phyloP scores from a whole-genome alignment of 1,140 invertebrate genomes.

The Drosophila sproati region DNA sequence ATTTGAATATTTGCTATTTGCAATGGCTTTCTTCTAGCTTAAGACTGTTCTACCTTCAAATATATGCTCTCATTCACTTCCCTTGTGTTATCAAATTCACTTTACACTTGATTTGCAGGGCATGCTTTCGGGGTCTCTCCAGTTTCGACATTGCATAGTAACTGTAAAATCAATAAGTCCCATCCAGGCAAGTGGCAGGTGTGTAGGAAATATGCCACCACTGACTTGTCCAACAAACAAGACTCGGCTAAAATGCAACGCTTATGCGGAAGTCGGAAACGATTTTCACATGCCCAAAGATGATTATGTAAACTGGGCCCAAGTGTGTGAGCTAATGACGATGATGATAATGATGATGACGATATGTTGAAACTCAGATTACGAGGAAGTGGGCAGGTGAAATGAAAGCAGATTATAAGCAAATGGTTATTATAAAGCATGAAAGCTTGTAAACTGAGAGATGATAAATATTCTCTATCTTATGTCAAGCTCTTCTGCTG shows the following conservation, averaged over 20 bases:
- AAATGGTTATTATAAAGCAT: neutral
- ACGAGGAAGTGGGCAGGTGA: conserved; percentile 6
- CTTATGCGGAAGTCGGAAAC: conserved; percentile 69
- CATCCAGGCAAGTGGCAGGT: neutral
- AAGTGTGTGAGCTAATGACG: conserved; percentile 39
- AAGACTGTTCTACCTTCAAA: no score
- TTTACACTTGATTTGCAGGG: neutral
- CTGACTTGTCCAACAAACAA: conserved; percentile 33
- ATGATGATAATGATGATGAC: conserved; percentile 16
- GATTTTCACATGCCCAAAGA: conserved; percentile 52
- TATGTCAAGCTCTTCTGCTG: neutral
- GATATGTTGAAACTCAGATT: conserved; percentile 31
- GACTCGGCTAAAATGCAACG: conserved; percentile 33
- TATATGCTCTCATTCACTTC: no score
- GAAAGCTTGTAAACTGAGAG: neutral
- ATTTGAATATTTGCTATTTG: no score
- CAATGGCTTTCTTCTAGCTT: no score
- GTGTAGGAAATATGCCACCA: conserved; percentile 22
- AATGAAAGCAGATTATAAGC: conserved; percentile 16
- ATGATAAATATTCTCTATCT: neutral
- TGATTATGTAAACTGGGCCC: conserved; percentile 49
- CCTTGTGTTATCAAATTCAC: no score
- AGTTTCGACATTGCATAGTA: conserved; percentile 14
- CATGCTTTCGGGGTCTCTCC: neutral
- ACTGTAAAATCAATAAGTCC: conserved; percentile 49